A percentile compares a stretch with the other conserved stretches of the same genome.
Evolutionary conservation across 2,113 vertebrate species (phyloP).

Genomic region (Collichthys lucidus): DNA sequence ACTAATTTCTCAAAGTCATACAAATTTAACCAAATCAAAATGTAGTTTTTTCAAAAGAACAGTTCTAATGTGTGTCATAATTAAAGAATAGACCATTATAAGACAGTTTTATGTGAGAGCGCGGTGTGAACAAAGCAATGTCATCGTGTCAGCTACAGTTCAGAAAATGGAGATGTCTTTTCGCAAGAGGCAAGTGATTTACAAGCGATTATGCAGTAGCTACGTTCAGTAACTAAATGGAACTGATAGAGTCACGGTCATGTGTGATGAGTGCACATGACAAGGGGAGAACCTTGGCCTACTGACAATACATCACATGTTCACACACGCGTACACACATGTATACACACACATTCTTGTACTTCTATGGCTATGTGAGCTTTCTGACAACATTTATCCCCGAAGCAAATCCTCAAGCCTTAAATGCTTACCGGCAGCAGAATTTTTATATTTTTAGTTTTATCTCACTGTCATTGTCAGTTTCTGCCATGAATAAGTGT

Average conservation of each 20-base stretch:
- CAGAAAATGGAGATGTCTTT: not conserved
- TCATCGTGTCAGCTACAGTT: slow-evolving; percentile 9
- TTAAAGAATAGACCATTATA: not conserved
- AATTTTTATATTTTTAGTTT: not conserved
- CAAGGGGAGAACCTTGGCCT: slow-evolving; percentile 22
- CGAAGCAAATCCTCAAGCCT: not conserved
- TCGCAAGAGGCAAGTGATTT: not conserved
- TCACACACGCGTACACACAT: slow-evolving; percentile 11
- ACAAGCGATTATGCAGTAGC: not conserved
- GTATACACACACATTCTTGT: not conserved
- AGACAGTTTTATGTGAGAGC: too few relatives aligned
- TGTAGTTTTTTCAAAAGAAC: not conserved
- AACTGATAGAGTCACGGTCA: slow-evolving; percentile 19
- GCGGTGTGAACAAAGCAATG: not conserved
- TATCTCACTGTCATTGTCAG: slow-evolving; percentile 6
- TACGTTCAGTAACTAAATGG: not conserved
- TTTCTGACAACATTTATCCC: not conserved
- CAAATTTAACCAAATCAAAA: not conserved
- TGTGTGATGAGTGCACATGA: not conserved
- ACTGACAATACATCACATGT: slow-evolving; percentile 6
- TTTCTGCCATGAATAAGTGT: not conserved
- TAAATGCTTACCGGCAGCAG: not conserved
- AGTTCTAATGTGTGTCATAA: not conserved
- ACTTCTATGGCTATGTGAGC: not conserved
- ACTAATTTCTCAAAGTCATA: not conserved